These are phyloP conservation scores for Lordiphosa andalusiaca DNA, from an alignment of 2,888 invertebrate species.

Conservation along the genomic window DNA sequence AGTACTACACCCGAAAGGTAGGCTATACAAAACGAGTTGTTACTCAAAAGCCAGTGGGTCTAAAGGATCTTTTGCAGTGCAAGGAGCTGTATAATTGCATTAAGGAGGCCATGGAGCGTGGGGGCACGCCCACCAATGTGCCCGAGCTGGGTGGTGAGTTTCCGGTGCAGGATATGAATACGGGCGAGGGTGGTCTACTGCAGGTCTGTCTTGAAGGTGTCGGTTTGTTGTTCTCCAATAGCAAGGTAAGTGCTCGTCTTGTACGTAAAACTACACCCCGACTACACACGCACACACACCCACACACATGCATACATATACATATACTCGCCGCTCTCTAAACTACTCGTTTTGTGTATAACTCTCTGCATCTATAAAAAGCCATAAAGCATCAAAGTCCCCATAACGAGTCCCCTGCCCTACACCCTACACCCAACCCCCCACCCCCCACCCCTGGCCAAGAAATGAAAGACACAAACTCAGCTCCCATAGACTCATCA, in stretches of 20 bases:
- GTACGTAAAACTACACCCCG: slow-evolving; percentile 8
- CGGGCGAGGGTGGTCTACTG: slow-evolving; percentile 97
- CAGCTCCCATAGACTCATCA: slow-evolving; percentile 5
- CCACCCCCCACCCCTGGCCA: slow-evolving; percentile 10
- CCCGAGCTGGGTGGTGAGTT: slow-evolving; percentile 92
- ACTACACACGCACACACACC: slow-evolving; percentile 15
- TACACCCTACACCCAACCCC: too few species aligned
- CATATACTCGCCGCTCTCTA: slow-evolving; percentile 46
- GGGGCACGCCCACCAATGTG: slow-evolving; percentile 83
- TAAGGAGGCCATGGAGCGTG: slow-evolving; percentile 98
- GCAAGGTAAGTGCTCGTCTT: slow-evolving; percentile 90
- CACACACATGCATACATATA: slow-evolving; percentile 22
- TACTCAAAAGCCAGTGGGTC: neutral
- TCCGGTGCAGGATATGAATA: slow-evolving; percentile 98
- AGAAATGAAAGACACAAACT: slow-evolving; percentile 1
- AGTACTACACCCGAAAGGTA: slow-evolving; percentile 99
- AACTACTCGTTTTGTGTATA: slow-evolving; percentile 53
- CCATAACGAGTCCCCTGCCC: slow-evolving; percentile 13
- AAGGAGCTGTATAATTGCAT: slow-evolving; percentile 99
- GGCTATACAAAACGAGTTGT: slow-evolving; percentile 17
- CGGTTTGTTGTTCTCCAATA: slow-evolving; percentile 98
- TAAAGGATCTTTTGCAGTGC: slow-evolving; percentile 84
- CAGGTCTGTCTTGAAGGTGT: slow-evolving; percentile 99
- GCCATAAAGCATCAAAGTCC: slow-evolving; percentile 36
- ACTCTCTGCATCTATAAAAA: slow-evolving; percentile 53